Base-by-base conservation (phyloP, 2,797 vertebrate genomes). In the Intellagama lesueurii region DNA sequence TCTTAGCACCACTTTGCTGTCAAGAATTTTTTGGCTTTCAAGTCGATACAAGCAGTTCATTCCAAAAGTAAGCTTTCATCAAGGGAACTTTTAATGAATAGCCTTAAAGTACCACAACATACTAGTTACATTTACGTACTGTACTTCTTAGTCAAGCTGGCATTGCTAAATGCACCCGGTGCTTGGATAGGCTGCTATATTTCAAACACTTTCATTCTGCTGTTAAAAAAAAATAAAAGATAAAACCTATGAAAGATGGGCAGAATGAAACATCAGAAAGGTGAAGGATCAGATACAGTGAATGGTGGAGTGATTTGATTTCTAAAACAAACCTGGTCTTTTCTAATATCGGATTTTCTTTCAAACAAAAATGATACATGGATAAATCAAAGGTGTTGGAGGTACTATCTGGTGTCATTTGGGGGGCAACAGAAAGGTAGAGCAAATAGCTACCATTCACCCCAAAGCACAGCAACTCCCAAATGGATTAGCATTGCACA, bases 221-320 rank as follows among this genome's bases (percentile, higher is more conserved):
- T 47, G 44, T 92, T 40, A 40, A 40, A 40, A 40, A 40, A 94
- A 94, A 94, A 93, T 87, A 83, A 90, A 89, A 85, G 90, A 64
- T 64, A 64, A 64, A 94, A 95, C 91, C 93, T 94, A 16, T 90
- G 92, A 93, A 66, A 91, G 83, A 89, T 90, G 94, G 91, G 94
- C 93, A 92, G 93, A 91, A 76, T 92, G 90, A 73, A 93, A 89
- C 89, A 89, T 88, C 82, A 90, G 87, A 91, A 95, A 94, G 90
- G 86, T 94, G 93, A 93, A 56, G 86, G 89, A 24, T 91, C 94
- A 87, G 92, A 76, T 93, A 90, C 87, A 81, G 83, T 0, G 89
- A 93, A 90, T 85, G 90, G 91, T 94, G 93, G 94, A 96, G 93
- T 94, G 93, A 93, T 95, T 96, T 96, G 93, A 93, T 95, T 95